Evolutionary conservation across 2,888 invertebrate genomes (phyloP).

Genomic region (Halictus ligatus): DNA sequence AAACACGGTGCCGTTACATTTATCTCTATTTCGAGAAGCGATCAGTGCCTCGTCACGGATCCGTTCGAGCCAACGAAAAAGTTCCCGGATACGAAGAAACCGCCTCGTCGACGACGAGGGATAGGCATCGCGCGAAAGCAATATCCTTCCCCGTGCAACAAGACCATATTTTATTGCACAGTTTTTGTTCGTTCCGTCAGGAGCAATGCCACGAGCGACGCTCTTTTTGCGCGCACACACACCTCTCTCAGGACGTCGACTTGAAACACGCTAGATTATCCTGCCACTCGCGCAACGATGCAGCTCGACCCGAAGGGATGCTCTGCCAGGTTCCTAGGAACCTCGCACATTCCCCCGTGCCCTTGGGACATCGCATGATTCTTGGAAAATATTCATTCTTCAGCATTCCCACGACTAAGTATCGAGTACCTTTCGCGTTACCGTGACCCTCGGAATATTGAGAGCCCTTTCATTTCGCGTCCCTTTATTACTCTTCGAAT

Average conservation of each 20-base stretch:
- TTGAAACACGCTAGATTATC: background rate
- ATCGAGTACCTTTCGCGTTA: background rate
- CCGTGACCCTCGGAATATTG: no score
- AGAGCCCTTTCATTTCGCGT: no score
- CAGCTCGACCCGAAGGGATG: background rate
- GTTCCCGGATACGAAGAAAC: background rate
- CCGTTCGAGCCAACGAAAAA: background rate
- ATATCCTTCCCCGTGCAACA: background rate
- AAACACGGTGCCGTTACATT: constrained; percentile 24
- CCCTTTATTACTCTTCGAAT: no score
- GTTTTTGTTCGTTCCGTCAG: background rate
- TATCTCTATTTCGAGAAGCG: constrained; percentile 8
- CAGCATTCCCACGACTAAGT: background rate
- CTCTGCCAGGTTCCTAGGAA: background rate
- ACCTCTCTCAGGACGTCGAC: background rate
- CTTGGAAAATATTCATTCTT: no score
- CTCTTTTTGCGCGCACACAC: background rate
- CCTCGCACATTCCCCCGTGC: no score
- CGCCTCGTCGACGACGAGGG: background rate
- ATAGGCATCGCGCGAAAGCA: background rate
- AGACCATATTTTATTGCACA: background rate
- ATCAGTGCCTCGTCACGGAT: background rate
- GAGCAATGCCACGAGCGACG: background rate
- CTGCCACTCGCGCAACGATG: background rate
- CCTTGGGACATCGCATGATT: no score